These are phyloP conservation scores for Ivindomyrus marchei DNA, from an alignment of 2,113 vertebrate species.

Conservation along the genomic window DNA sequence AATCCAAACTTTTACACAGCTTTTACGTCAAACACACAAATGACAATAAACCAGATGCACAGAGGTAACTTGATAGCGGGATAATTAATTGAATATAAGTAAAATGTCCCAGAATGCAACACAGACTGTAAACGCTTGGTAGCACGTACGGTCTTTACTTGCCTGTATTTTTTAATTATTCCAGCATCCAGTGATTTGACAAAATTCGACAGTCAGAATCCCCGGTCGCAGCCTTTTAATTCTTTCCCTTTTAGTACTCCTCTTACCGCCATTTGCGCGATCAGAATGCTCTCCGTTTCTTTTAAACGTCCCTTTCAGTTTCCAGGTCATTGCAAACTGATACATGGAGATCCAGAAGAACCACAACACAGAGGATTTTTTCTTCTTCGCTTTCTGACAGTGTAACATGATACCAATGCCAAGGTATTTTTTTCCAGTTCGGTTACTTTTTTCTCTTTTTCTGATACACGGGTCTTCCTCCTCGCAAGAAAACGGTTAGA, in stretches of 20 bases:
- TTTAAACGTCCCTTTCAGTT: conserved; percentile 20
- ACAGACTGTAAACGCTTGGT: background rate
- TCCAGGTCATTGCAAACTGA: conserved; percentile 15
- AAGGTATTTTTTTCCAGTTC: conserved; percentile 22
- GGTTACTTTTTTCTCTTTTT: conserved; percentile 1
- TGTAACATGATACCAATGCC: conserved; percentile 9
- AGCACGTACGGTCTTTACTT: background rate
- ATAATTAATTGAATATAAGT: background rate
- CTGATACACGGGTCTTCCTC: conserved; percentile 5
- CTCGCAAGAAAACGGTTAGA: conserved; percentile 13
- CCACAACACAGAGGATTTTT: conserved; percentile 19
- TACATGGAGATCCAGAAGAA: conserved; percentile 2
- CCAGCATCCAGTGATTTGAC: background rate
- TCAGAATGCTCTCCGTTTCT: conserved; percentile 7
- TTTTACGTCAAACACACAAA: background rate
- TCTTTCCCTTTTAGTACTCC: conserved; percentile 23
- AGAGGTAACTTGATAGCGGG: background rate
- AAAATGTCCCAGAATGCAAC: background rate
- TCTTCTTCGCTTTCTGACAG: conserved; percentile 14
- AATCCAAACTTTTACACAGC: background rate
- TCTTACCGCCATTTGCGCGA: background rate
- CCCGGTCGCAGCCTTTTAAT: conserved; percentile 7
- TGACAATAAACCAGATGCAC: background rate
- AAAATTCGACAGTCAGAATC: background rate
- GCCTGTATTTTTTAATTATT: background rate